These are phyloP conservation scores for Drymonia ruficornis DNA, from an alignment of 2,888 invertebrate species.

Conservation along the genomic window DNA sequence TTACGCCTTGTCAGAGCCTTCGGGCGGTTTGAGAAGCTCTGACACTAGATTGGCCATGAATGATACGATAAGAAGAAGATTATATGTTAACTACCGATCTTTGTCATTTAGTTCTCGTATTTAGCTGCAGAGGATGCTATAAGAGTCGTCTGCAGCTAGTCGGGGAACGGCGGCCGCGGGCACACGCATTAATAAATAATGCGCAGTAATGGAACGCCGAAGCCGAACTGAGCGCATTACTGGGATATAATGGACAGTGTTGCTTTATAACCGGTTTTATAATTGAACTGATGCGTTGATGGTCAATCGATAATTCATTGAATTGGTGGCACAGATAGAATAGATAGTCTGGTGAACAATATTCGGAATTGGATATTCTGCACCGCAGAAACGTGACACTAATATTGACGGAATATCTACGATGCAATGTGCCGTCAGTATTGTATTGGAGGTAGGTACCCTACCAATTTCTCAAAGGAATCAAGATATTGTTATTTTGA, in stretches of 20 bases:
- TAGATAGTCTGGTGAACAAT: not conserved
- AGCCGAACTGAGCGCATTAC: conserved; percentile 31
- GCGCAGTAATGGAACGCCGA: conserved; percentile 64
- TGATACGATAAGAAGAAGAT: too few relatives aligned
- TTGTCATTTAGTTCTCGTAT: not conserved
- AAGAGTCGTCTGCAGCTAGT: conserved; percentile 34
- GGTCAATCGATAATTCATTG: not conserved
- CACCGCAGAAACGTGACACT: too few relatives aligned
- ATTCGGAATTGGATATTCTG: not conserved
- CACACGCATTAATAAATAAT: conserved; percentile 64
- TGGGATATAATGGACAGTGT: conserved; percentile 35
- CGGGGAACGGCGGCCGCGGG: conserved; percentile 34
- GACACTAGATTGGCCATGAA: too few relatives aligned
- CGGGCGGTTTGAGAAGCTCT: too few relatives aligned
- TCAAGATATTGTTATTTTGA: too few relatives aligned
- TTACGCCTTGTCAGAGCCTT: too few relatives aligned
- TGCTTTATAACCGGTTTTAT: conserved; percentile 35
- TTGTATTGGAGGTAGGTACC: too few relatives aligned
- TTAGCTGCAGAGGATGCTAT: conserved; percentile 8
- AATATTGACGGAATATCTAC: too few relatives aligned
- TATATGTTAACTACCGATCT: not conserved
- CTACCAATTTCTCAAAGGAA: too few relatives aligned
- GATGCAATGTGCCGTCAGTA: too few relatives aligned
- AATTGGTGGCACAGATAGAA: not conserved
- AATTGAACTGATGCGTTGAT: conserved; percentile 4